A percentile compares a stretch with the other conserved stretches of the same genome.
Conservation (phyloP, 2,888 invertebrate genomes). For the Catocala fraxini region DNA sequence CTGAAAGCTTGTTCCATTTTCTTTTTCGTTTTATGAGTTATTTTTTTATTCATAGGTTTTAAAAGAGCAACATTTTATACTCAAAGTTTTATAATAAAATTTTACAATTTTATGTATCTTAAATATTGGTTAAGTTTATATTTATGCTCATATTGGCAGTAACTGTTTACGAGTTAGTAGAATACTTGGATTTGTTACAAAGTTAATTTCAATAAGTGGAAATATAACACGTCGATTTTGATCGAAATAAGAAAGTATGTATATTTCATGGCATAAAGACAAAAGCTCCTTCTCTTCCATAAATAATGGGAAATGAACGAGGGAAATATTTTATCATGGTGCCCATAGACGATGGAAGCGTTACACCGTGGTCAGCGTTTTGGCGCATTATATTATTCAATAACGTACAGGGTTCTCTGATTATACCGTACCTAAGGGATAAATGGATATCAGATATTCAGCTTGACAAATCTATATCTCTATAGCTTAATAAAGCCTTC, state of each 20-base stretch:
- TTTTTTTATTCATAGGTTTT: conserved; percentile 30
- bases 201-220: conserved; percentile 9
- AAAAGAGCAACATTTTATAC: conserved; percentile 33
- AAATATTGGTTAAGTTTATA: conserved; percentile 37
- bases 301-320: conserved; percentile 28
- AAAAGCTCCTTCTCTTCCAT: conserved; percentile 16
- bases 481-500: not conserved
- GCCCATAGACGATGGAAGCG: conserved; percentile 22
- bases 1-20: not conserved
- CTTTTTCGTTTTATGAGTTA: conserved; percentile 3
- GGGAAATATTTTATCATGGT: conserved; percentile 33
- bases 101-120: conserved; percentile 34
- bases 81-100: conserved; percentile 36
- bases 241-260: too few species aligned
- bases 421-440: conserved; percentile 18
- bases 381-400: conserved; percentile 14
- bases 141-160: conserved; percentile 40
- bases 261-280: not conserved
- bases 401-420: conserved; percentile 13
- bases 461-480: not conserved
- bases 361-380: conserved; percentile 30
- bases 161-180: conserved; percentile 30
- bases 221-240: conserved; percentile 1
- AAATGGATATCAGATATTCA: not conserved
- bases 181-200: conserved; percentile 25